A percentile compares a stretch with the other conserved stretches of the same genome.
Evolutionary conservation across 2,888 invertebrate species (phyloP).

Genomic region (Mactromeris polynyma): DNA sequence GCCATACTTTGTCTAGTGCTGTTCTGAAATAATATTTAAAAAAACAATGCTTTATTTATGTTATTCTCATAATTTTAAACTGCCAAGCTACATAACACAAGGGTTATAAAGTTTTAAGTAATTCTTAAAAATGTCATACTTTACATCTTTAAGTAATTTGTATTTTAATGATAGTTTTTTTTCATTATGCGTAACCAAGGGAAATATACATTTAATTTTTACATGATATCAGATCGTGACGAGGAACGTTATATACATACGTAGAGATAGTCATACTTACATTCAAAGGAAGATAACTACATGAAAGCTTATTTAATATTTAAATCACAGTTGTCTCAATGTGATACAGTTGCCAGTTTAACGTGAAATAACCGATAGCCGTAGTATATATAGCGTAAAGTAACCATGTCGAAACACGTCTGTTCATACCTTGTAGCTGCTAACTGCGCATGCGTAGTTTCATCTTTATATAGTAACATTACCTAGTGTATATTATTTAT

Average conservation of each 20-base stretch:
- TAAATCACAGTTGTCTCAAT: background rate
- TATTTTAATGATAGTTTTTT: no score
- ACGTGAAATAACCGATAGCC: background rate
- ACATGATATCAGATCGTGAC: no score
- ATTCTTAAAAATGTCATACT: no score
- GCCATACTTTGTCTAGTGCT: slow-evolving; percentile 9
- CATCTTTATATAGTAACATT: background rate
- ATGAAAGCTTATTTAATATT: background rate
- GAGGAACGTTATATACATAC: no score
- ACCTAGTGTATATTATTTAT: background rate
- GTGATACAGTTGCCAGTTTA: background rate
- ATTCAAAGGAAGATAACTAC: background rate
- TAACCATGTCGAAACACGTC: background rate
- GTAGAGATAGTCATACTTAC: background rate
- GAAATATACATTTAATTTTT: no score
- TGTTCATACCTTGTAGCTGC: background rate
- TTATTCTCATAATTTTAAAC: no score
- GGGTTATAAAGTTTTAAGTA: no score
- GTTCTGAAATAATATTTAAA: background rate
- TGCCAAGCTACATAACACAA: no score
- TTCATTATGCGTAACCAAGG: no score
- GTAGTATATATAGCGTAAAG: background rate
- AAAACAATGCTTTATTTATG: no score
- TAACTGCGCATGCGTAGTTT: background rate
- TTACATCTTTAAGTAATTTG: no score